phyloP scores from a whole-genome alignment of 2,797 vertebrate genomes.

The Natrix natrix region DNA sequence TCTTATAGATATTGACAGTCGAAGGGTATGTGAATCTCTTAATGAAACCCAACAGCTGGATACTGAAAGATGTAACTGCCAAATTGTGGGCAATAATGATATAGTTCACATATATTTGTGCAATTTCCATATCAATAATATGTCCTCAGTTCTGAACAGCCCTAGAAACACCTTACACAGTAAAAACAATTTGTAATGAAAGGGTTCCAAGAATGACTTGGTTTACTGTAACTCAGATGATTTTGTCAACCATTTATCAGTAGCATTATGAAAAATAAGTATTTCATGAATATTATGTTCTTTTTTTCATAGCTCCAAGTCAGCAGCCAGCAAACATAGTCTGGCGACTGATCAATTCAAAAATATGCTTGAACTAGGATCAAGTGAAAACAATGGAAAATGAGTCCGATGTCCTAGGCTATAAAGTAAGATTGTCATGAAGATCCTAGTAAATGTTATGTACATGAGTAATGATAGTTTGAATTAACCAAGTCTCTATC shows the following conservation, averaged over 20 bases:
- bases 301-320: constrained; percentile 78
- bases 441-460: neutral
- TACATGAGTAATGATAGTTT: neutral
- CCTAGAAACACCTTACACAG: constrained; percentile 30
- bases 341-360: constrained; percentile 87
- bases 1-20: neutral
- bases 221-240: constrained; percentile 18
- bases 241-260: constrained; percentile 35
- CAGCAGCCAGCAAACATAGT: constrained; percentile 83
- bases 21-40: neutral
- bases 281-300: constrained; percentile 43
- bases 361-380: constrained; percentile 88
- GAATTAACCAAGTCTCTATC: neutral
- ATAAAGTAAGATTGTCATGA: constrained; percentile 77
- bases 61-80: neutral
- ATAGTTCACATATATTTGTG: constrained; percentile 49
- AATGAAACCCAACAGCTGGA: neutral
- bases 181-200: constrained; percentile 29
- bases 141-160: constrained; percentile 30
- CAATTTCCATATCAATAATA: constrained; percentile 45
- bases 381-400: constrained; percentile 87
- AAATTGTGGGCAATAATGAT: constrained; percentile 20
- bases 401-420: constrained; percentile 87
- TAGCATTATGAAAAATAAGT: constrained; percentile 29
- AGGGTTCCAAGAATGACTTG: constrained; percentile 25